Base-by-base conservation (phyloP, 1,140 invertebrate species). In the Eubasilissa regina region DNA sequence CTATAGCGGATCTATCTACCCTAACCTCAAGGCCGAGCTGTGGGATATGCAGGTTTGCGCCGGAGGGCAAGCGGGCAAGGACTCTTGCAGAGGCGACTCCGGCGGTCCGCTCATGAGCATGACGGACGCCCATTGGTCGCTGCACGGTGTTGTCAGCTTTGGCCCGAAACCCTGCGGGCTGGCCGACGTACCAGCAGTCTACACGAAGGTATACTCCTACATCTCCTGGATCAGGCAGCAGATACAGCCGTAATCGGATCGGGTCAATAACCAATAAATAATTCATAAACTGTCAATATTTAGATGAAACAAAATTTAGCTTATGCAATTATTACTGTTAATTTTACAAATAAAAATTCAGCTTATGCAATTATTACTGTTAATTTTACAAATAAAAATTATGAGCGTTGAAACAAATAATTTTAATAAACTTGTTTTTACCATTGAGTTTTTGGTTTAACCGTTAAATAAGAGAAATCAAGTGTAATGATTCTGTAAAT, bases 31-130 rank as follows among this genome's bases (percentile, higher is more conserved):
- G 9, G 53, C 77, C n/a, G 25, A 45, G 6, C 77, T 78, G 17
- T 78, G 77, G 77, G 77, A 78, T 0, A 72, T 25, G 55, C 77
- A 78, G 76, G 15, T 79, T 51, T 79, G 77, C 55, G 66, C 68
- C 3, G 77, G 77, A 0, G 77, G 77, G 3, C 19, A 58, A 44
- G 68, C 17, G 45, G 77, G 77, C 17, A 74, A 60, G 47, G 77
- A 79, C 45, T 79, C 77, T 6, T 79, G 77, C 56, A 13, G 70
- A 6, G 77, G 77, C 4, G 93, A 94, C 62, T 84, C 93, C 1
- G 94, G 94, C 1, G 93, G 93, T 0, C 92, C 93, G 0, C 83
- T 94, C 0, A 92, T 92, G 90, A 55, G 85, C 15, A 86, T 0
- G 86, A 87, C 35, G 25, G 60, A 19, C 19, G 0, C 12, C 25